phyloP scores from a whole-genome alignment of 2,888 invertebrate species.

The Papilio demoleus region DNA sequence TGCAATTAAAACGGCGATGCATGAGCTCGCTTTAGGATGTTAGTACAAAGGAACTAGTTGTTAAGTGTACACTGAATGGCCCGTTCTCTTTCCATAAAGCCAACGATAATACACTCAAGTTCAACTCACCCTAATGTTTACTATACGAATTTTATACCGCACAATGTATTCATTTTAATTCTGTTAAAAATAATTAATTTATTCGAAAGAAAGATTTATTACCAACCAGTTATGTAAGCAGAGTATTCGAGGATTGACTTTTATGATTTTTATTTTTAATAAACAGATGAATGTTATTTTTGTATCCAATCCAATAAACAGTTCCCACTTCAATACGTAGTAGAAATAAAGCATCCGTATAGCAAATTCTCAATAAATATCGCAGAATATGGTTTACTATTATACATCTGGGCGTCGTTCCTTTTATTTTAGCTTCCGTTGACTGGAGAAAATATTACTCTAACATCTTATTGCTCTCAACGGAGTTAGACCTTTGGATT shows the following conservation, averaged over 20 bases:
- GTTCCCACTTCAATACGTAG: background rate
- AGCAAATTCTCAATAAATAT: conserved; percentile 31
- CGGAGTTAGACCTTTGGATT: conserved; percentile 65
- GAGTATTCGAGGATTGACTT: no score
- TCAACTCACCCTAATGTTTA: background rate
- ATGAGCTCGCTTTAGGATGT: conserved; percentile 33
- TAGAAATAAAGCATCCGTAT: conserved; percentile 20
- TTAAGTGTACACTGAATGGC: conserved; percentile 26
- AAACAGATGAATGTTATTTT: background rate
- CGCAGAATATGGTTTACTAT: conserved; percentile 57
- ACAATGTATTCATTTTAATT: background rate
- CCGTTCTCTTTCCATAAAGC: conserved; percentile 21
- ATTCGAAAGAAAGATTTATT: no score
- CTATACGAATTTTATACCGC: background rate
- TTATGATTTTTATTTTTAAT: no score
- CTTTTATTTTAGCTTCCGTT: conserved; percentile 82
- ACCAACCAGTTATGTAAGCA: no score
- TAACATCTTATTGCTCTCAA: conserved; percentile 74
- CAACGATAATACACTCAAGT: background rate
- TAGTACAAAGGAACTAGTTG: conserved; percentile 26
- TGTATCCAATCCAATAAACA: background rate
- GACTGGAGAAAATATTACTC: conserved; percentile 82
- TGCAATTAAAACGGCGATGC: conserved; percentile 30
- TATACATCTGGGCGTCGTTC: conserved; percentile 77
- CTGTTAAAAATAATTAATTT: background rate